Conservation (phyloP, 37 sponge, comb jelly and placozoan species). For the Halichondria panicea region DNA sequence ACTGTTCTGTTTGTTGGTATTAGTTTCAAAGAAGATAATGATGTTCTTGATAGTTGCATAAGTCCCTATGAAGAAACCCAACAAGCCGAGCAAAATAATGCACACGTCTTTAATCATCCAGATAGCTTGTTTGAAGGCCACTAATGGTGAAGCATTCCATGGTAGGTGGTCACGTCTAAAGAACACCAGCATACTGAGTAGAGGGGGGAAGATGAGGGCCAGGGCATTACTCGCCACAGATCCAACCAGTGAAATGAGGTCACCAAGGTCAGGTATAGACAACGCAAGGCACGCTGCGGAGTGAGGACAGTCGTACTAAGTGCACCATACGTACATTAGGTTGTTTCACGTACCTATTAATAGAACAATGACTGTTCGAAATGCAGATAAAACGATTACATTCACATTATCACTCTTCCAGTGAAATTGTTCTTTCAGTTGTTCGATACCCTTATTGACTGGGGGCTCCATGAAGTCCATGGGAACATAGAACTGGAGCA, state of each 20-base stretch:
- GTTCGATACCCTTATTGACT: constrained; percentile 12
- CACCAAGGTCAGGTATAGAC: constrained; percentile 66
- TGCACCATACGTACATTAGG: background rate
- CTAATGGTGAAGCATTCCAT: too few species aligned
- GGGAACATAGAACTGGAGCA: constrained; percentile 84
- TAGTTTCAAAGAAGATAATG: constrained; percentile 11
- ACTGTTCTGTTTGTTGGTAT: too few species aligned
- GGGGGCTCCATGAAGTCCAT: constrained; percentile 76
- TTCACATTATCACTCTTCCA: background rate
- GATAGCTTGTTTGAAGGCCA: too few species aligned
- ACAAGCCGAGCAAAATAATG: constrained; percentile 66
- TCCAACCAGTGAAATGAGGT: constrained; percentile 88
- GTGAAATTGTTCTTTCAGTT: constrained; percentile 11
- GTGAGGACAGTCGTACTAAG: too few species aligned
- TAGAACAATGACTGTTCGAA: constrained; percentile 44
- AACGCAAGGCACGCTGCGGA: constrained; percentile 60
- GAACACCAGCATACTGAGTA: constrained; percentile 65
- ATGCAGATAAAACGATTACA: constrained; percentile 3
- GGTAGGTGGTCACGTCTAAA: constrained; percentile 9
- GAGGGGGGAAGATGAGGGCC: constrained; percentile 88
- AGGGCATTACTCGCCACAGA: constrained; percentile 83
- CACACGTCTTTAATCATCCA: constrained; percentile 55
- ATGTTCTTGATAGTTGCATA: constrained; percentile 51
- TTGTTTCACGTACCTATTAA: constrained; percentile 43
- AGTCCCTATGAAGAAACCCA: constrained; percentile 72